Evolutionary conservation across 2,888 invertebrate genomes (phyloP).

Genomic region (Andrena hattorfiana): DNA sequence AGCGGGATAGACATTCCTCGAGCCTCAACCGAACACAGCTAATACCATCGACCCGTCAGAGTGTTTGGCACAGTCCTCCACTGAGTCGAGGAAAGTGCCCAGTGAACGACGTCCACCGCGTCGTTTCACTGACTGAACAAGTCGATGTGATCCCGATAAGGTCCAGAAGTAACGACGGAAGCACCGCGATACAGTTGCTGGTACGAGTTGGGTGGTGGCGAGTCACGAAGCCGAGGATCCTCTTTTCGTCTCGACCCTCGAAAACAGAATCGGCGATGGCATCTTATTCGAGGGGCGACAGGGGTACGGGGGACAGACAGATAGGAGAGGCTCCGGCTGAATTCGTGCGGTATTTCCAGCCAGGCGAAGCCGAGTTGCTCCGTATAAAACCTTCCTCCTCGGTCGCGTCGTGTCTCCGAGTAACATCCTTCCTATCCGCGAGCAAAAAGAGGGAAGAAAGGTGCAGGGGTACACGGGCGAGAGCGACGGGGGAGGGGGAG

Average conservation of each 20-base stretch:
- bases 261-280: slow-evolving; percentile 59
- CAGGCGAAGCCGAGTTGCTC: slow-evolving; percentile 60
- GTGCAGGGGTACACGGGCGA: neutral
- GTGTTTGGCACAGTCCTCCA: too few species aligned
- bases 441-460: slow-evolving; percentile 35
- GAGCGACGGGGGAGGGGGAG: neutral
- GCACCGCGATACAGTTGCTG: slow-evolving; percentile 31
- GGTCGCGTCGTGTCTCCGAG: slow-evolving; percentile 68
- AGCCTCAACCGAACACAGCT: too few species aligned
- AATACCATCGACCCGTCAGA: too few species aligned
- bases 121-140: neutral
- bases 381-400: slow-evolving; percentile 66
- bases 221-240: slow-evolving; percentile 7
- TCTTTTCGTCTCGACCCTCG: slow-evolving; percentile 42
- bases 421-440: slow-evolving; percentile 65
- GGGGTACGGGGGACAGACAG: neutral
- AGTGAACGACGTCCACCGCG: neutral
- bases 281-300: slow-evolving; percentile 44
- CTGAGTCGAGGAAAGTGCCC: neutral
- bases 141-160: slow-evolving; percentile 24
- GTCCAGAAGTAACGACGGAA: slow-evolving; percentile 22
- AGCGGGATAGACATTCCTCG: neutral
- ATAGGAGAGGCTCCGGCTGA: slow-evolving; percentile 41
- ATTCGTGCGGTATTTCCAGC: slow-evolving; percentile 67
- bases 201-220: slow-evolving; percentile 13